Conservation (phyloP, 2,888 invertebrate species). For the Megaustenia siamemsis region DNA sequence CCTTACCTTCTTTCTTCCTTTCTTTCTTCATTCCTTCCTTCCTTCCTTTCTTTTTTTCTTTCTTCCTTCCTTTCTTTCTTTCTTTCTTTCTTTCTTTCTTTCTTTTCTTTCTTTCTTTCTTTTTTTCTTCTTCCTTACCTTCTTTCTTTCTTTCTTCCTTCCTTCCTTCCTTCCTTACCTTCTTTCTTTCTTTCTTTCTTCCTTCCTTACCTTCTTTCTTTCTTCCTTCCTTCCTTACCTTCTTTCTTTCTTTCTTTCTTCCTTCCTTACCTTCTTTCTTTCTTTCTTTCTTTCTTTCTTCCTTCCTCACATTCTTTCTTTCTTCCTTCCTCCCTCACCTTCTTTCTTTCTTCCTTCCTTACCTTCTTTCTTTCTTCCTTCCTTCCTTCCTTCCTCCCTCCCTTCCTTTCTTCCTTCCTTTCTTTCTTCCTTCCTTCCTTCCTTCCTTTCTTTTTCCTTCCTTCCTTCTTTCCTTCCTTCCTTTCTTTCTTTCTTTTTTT, state of each 20-base stretch:
- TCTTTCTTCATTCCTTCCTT: conserved; percentile 2
- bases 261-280: not conserved
- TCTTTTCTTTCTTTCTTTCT: not conserved
- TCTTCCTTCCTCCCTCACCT: no score
- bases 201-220: not conserved
- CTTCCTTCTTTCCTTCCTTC: not conserved
- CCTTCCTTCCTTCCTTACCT: no score
- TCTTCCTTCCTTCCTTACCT: not conserved
- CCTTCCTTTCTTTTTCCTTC: not conserved
- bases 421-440: not conserved
- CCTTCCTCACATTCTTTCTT: no score
- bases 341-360: no score
- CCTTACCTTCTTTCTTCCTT: not conserved
- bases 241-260: not conserved
- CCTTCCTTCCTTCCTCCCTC: not conserved
- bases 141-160: not conserved
- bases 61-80: not conserved
- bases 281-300: not conserved
- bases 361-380: no score
- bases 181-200: not conserved
- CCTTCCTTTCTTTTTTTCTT: not conserved
- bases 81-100: not conserved
- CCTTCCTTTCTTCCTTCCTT: not conserved
- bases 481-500: not conserved
- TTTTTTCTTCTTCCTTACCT: not conserved